These are phyloP conservation scores for Sterrhoptilus dennistouni DNA, from an alignment of 2,113 vertebrate species.

Conservation along the genomic window DNA sequence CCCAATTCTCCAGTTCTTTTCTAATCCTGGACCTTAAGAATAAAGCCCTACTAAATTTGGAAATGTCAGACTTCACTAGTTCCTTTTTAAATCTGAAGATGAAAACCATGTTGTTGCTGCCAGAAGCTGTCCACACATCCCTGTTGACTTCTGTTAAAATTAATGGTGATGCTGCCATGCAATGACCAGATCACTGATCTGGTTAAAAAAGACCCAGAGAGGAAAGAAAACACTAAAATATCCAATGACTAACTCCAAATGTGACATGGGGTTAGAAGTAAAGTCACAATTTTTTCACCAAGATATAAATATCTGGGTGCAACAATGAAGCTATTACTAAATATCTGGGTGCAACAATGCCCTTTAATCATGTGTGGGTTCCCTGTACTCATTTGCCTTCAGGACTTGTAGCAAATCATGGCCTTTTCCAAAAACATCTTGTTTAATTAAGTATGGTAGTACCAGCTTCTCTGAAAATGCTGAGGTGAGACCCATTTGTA, in stretches of 20 bases:
- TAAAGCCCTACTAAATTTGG: not conserved
- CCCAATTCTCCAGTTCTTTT: not conserved
- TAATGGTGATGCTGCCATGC: not conserved
- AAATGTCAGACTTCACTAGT: not conserved
- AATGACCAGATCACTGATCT: not conserved
- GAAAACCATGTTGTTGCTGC: not conserved
- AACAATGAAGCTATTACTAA: not conserved
- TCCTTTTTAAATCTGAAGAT: not conserved
- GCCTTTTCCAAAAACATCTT: conserved; percentile 6
- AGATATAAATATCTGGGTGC: not conserved
- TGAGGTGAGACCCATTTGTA: not conserved
- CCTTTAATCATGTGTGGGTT: not conserved
- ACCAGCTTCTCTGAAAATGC: not conserved
- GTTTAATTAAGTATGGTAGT: conserved; percentile 5
- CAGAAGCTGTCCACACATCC: not conserved
- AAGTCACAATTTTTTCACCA: not conserved
- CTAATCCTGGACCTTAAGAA: not conserved
- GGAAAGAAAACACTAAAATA: not conserved
- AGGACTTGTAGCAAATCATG: not conserved
- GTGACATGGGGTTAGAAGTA: not conserved
- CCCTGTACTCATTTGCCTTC: not conserved
- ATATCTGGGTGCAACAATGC: not conserved
- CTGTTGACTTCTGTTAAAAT: not conserved
- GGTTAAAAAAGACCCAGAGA: not conserved
- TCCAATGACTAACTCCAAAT: not conserved